These are phyloP conservation scores for Passer montanus DNA, from an alignment of 2,113 vertebrate genomes.

Conservation along the genomic window DNA sequence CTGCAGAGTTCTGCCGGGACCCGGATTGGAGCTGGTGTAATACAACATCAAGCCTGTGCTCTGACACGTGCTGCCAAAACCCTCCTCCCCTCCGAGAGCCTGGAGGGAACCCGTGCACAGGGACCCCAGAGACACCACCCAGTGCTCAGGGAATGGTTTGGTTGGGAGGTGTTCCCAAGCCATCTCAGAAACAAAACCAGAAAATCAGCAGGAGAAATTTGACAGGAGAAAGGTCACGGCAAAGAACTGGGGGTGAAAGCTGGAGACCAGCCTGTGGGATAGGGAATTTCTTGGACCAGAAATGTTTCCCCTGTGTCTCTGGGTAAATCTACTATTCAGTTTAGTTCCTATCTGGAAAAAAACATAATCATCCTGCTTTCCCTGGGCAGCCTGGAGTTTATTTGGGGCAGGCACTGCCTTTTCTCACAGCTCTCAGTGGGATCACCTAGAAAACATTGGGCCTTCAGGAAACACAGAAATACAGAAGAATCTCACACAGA, in stretches of 20 bases:
- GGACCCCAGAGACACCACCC: rapidly evolving
- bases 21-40: neutral
- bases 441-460: neutral
- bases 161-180: neutral
- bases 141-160: neutral
- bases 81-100: neutral
- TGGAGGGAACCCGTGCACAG: rapidly evolving
- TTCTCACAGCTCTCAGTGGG: neutral
- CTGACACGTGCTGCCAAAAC: neutral
- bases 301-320: neutral
- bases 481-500: neutral
- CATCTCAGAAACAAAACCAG: neutral
- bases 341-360: neutral
- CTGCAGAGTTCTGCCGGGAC: neutral
- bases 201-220: neutral
- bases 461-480: neutral
- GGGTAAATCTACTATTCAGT: neutral
- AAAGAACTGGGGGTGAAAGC: neutral
- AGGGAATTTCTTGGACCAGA: rapidly evolving
- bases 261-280: neutral
- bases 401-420: neutral
- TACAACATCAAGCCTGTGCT: rapidly evolving
- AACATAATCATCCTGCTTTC: neutral
- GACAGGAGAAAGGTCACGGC: neutral
- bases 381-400: neutral